Evolutionary conservation across 2,888 invertebrate species (phyloP).

Genomic region (Pyrgus malvae): DNA sequence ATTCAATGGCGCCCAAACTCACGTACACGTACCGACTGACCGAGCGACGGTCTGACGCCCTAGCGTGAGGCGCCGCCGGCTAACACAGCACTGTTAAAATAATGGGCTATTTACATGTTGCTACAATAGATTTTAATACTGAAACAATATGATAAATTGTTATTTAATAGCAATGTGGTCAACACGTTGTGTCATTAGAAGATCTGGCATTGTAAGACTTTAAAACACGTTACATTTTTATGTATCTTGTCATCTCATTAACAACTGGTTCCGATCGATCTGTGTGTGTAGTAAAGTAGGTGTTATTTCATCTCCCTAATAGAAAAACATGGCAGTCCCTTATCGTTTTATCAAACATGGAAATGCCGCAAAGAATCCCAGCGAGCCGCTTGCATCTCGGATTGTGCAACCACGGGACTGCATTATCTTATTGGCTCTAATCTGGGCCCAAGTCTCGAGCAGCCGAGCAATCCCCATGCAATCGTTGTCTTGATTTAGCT

Average conservation of each 20-base stretch:
- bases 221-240: slow-evolving; percentile 2
- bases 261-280: slow-evolving; percentile 2
- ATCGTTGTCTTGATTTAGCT: no score
- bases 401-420: slow-evolving; percentile 60
- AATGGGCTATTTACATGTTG: slow-evolving; percentile 37
- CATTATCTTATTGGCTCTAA: slow-evolving; percentile 53
- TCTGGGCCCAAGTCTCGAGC: slow-evolving; percentile 46
- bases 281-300: background rate
- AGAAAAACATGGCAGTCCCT: slow-evolving; percentile 33
- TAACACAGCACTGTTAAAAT: no score
- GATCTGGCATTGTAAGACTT: background rate
- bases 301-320: slow-evolving; percentile 28
- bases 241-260: slow-evolving; percentile 1
- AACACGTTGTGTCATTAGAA: background rate
- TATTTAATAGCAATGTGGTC: slow-evolving; percentile 39
- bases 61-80: slow-evolving; percentile 49
- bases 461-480: no score
- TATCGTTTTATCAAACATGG: slow-evolving; percentile 51
- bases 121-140: slow-evolving; percentile 36
- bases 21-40: no score
- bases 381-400: slow-evolving; percentile 43
- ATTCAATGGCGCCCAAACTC: slow-evolving; percentile 46
- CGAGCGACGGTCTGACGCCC: no score
- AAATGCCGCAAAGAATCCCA: slow-evolving; percentile 46
- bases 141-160: slow-evolving; percentile 39